Conservation (phyloP, 2,113 vertebrate genomes). For the Macaca mulatta region DNA sequence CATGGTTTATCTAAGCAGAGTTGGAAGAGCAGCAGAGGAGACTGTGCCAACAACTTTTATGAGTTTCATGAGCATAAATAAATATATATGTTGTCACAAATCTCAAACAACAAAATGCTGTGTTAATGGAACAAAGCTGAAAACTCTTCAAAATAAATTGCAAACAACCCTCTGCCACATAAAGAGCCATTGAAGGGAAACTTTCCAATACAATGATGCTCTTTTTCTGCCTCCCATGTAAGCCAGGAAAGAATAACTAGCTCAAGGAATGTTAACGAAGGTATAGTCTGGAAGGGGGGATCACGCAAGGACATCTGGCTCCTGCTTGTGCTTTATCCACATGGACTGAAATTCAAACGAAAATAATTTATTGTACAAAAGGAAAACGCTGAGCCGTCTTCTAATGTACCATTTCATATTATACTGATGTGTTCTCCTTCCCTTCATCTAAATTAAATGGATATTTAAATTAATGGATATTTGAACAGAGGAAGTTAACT, state of each 20-base stretch:
- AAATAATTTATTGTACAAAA: not conserved
- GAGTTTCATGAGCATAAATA: conserved; percentile 34
- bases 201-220: not conserved
- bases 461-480: conserved; percentile 9
- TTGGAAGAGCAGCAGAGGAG: not conserved
- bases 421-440: not conserved
- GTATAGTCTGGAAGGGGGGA: not conserved
- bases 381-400: not conserved
- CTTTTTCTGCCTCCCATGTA: conserved; percentile 28
- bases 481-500: not conserved
- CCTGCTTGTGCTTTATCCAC: not conserved
- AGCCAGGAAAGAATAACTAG: conserved; percentile 43
- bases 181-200: not conserved
- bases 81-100: conserved; percentile 32
- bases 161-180: conserved; percentile 12
- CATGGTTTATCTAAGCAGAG: conserved; percentile 57
- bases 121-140: conserved; percentile 41
- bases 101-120: conserved; percentile 48
- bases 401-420: not conserved
- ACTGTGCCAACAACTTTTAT: conserved; percentile 22
- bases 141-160: conserved; percentile 45
- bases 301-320: conserved; percentile 41
- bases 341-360: not conserved
- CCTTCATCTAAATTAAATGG: not conserved
- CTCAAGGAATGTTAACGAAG: conserved; percentile 43